phyloP scores from a whole-genome alignment of 2,888 invertebrate genomes.

The Heterodera filipjevi region DNA sequence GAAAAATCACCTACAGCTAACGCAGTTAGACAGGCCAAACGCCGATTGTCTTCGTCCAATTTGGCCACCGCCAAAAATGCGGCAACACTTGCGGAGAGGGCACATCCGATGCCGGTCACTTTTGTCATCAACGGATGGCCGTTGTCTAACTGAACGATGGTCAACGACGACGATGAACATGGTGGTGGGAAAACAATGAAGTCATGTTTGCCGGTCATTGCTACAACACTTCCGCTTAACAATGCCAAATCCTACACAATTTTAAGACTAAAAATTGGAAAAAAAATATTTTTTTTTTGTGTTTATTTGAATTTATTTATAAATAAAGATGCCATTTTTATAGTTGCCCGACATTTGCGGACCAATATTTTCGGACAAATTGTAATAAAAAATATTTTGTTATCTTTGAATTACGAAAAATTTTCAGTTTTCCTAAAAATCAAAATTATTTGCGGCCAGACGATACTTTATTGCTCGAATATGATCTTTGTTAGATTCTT shows the following conservation, averaged over 20 bases:
- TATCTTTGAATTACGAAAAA: too few relatives aligned
- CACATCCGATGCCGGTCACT: slow-evolving; percentile 18
- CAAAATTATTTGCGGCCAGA: too few relatives aligned
- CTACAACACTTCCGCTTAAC: background rate
- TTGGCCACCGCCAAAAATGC: slow-evolving; percentile 21
- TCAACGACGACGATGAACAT: background rate
- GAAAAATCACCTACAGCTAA: slow-evolving; percentile 2
- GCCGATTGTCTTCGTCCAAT: background rate
- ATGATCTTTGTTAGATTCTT: too few relatives aligned
- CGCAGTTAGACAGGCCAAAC: background rate
- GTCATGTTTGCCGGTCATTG: background rate
- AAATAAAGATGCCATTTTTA: background rate
- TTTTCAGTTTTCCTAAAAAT: too few relatives aligned
- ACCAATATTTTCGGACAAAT: too few relatives aligned
- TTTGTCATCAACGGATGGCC: slow-evolving; percentile 7
- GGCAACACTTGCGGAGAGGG: slow-evolving; percentile 15
- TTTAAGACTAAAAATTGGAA: too few relatives aligned
- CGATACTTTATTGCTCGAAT: too few relatives aligned
- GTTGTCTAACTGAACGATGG: background rate
- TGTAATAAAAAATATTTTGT: too few relatives aligned
- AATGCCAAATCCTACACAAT: background rate
- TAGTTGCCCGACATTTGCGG: too few relatives aligned
- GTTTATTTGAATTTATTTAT: background rate
- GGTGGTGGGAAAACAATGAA: background rate
- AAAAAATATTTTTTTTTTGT: background rate